Percentiles rank a stretch among this genome's conserved stretches.
Evolutionary conservation across 35 echinoderm and acorn worm genomes (phyloP).

Genomic region (Ophiothrix spiculata): DNA sequence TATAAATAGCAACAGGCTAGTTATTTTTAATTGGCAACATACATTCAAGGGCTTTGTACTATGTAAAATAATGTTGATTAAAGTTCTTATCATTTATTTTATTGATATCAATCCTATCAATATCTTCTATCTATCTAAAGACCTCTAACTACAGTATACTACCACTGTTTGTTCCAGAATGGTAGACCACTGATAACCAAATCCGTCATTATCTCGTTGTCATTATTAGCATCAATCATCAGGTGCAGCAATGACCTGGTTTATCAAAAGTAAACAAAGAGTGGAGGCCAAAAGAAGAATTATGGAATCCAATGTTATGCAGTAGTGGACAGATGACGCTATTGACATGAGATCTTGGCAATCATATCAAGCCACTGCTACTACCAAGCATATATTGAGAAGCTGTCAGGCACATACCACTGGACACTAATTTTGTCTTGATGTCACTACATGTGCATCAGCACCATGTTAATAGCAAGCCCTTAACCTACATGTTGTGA

Average conservation of each 20-base stretch:
- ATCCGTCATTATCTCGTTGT: not conserved
- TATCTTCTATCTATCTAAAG: not conserved
- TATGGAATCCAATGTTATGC: not conserved
- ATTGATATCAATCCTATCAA: not conserved
- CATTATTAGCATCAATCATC: not conserved
- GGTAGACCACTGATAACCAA: not conserved
- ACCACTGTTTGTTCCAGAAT: not conserved
- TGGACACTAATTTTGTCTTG: too few species aligned
- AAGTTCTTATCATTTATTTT: not conserved
- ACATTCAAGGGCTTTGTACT: constrained; percentile 1
- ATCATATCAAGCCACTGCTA: not conserved
- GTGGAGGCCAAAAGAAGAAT: not conserved
- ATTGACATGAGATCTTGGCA: constrained; percentile 4
- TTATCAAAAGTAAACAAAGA: constrained; percentile 11
- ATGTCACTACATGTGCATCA: too few species aligned
- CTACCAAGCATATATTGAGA: too few species aligned
- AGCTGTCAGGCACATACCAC: too few species aligned
- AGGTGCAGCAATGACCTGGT: not conserved
- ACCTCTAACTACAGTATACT: not conserved
- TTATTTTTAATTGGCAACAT: constrained; percentile 1
- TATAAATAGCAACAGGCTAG: not conserved
- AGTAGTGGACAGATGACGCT: not conserved
- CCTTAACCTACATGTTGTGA: too few species aligned
- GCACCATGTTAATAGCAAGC: too few species aligned
- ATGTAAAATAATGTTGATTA: not conserved